These are phyloP conservation scores for Coenonympha arcania DNA, from an alignment of 2,888 invertebrate genomes.

Conservation along the genomic window DNA sequence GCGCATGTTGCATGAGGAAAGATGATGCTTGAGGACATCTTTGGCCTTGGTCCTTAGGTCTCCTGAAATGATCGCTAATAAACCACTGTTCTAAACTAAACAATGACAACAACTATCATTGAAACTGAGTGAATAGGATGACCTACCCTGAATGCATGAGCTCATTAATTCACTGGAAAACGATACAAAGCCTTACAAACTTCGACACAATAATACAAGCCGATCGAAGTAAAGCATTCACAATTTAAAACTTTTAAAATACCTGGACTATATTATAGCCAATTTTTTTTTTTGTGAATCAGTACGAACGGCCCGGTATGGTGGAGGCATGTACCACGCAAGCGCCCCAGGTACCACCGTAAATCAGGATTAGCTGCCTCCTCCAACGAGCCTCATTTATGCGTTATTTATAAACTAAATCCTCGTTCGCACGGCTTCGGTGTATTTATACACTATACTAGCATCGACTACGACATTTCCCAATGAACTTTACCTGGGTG, in stretches of 20 bases:
- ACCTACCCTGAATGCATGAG: too few species aligned
- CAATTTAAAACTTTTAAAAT: not conserved
- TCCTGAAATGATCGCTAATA: too few species aligned
- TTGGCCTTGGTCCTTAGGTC: too few species aligned
- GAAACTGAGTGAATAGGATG: too few species aligned
- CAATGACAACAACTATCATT: too few species aligned
- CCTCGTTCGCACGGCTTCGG: conserved; percentile 12
- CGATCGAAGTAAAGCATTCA: not conserved
- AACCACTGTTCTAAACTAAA: too few species aligned
- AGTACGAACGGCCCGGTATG: conserved; percentile 37
- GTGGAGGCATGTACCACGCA: conserved; percentile 28
- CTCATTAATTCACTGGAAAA: too few species aligned
- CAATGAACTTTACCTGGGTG: too few species aligned
- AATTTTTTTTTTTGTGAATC: conserved; percentile 25
- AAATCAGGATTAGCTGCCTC: conserved; percentile 65
- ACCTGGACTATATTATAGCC: not conserved
- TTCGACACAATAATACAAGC: not conserved
- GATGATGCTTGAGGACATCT: too few species aligned
- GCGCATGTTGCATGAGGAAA: too few species aligned
- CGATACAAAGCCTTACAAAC: too few species aligned
- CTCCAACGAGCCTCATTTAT: conserved; percentile 60
- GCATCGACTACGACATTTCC: not conserved
- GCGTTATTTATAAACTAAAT: conserved; percentile 58
- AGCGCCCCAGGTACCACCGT: conserved; percentile 49
- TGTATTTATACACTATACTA: not conserved